Evolutionary conservation across 2,113 vertebrate species (phyloP).

Genomic region (Pedetes capensis): DNA sequence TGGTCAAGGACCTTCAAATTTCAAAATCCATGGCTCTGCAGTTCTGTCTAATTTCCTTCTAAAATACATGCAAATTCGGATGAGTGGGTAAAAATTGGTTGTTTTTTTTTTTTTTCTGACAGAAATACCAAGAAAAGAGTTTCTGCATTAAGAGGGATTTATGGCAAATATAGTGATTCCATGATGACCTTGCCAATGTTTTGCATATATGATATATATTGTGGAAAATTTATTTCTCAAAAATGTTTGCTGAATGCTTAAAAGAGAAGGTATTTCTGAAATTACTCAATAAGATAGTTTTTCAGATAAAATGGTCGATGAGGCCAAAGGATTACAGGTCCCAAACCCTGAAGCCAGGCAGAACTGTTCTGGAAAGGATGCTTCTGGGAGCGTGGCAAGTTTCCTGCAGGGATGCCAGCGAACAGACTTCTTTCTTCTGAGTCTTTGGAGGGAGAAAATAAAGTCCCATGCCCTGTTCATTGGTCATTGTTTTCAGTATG

Average conservation of each 20-base stretch:
- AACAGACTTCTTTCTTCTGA: neutral
- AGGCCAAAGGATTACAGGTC: neutral
- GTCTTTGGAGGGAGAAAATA: neutral
- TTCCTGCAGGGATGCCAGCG: no score
- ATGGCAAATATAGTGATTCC: neutral
- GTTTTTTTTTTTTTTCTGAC: neutral
- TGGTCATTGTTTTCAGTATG: neutral
- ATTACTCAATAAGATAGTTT: neutral
- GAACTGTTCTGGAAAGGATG: neutral
- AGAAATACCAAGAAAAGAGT: neutral
- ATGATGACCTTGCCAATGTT: neutral
- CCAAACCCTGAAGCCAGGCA: neutral
- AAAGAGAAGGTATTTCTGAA: conserved; percentile 17
- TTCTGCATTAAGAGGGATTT: neutral
- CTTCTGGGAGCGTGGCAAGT: neutral
- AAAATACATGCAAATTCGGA: neutral
- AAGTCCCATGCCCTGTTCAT: neutral
- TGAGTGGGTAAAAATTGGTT: neutral
- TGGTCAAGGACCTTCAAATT: neutral
- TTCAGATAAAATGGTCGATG: neutral
- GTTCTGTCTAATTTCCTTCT: neutral
- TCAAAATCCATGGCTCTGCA: neutral
- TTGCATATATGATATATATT: neutral
- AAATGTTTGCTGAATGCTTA: neutral
- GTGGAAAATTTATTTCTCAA: neutral